Base-by-base conservation (phyloP, 2,888 invertebrate genomes). In the Leptura quadrifasciata region DNA sequence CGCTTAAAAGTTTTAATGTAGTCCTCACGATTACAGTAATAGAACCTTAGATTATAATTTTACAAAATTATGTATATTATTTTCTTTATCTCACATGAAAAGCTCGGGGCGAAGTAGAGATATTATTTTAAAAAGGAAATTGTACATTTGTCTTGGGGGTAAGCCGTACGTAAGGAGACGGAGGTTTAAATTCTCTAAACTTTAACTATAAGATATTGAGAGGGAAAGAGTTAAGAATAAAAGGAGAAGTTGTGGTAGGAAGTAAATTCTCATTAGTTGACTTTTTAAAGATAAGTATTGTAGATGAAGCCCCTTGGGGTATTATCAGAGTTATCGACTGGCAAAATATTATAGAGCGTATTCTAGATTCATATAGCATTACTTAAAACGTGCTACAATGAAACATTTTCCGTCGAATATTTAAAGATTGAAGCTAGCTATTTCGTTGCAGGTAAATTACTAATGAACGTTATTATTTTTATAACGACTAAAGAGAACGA, bases 1-100 rank as follows among this genome's bases (percentile, higher is more conserved):
- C 72, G 70, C 68, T 75, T 75, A 67, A 60, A 74, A 75, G 47
- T 67, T 75, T 75, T 72, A 31, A 61, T 71, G 65, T 58, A 54
- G 60, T 54, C 58, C 27, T 58, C 58, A 8, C n/a, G 58, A 27
- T 21, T 27, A 27, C 58, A 58, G 58, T n/a, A 21, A 24, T 27
- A 24, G 24, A n/a, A 58, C 24, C 21, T 15, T 15, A n/a, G 27
- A 57, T 24, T 6, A 21, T 58, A 27, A 21, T 47, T 47, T 47
- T 47, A n/a, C 58, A n/a, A 58, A 27, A 58, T 58, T 58, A 27
- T 58, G 58, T 58, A 58, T 58, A 57, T 17, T 57, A 58, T 58
- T 58, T 58, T 58, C 58, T 24, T 58, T 58, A 58, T 58, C 58
- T 27, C n/a, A 27, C 58, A n/a, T 15, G 58, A 58, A 24, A 24